Evolutionary conservation across 2,888 invertebrate genomes (phyloP), one percentile per base, ranked within the genome.

Genomic region (Drosophila neotestacea): DNA sequence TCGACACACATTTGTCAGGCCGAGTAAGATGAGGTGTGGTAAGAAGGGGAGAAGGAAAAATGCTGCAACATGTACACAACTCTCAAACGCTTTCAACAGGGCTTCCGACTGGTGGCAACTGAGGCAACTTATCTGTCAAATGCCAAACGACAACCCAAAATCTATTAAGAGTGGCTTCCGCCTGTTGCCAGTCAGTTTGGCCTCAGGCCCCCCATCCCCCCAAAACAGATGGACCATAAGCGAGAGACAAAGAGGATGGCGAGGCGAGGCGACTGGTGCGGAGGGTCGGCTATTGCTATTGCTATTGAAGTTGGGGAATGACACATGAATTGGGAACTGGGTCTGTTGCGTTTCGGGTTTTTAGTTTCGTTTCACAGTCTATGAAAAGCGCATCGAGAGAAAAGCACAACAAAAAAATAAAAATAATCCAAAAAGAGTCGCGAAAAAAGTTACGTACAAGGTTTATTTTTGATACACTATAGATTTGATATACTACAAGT

Each of bases 121-220:
- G 50, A 52, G 64, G 48, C 72, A 79, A 76, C 79, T 80, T 79
- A 80, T 80, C 79, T 70, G 82, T 82, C 79, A 79, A 79, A 79
- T 68, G 82, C 73, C 82, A 82, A 80, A 76, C 75, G 73, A 67
- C 82, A 79, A 68, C 55, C 60, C 47, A 70, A 81, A 82, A 82
- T 80, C 79, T 79, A 80, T 80, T 80, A 80, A 70, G 73, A 82
- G 59, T 55, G 67, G 75, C 71, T 78, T 82, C 82, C 76, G 79
- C 79, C 79, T 77, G 78, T 68, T 79, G 71, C 71, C 77, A 70
- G 60, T 59, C 16, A 16, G 11, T 50, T 50, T 44, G 28, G 42
- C 32, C 51, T 16, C 34, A 36, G 36, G 58, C 28, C 47, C 59
- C 47, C 59, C 39, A n/a, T 22, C 46, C 59, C 39, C 0, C n/a